These are phyloP conservation scores for Penaeus vannamei DNA, from an alignment of 1,140 invertebrate species.

Conservation along the genomic window DNA sequence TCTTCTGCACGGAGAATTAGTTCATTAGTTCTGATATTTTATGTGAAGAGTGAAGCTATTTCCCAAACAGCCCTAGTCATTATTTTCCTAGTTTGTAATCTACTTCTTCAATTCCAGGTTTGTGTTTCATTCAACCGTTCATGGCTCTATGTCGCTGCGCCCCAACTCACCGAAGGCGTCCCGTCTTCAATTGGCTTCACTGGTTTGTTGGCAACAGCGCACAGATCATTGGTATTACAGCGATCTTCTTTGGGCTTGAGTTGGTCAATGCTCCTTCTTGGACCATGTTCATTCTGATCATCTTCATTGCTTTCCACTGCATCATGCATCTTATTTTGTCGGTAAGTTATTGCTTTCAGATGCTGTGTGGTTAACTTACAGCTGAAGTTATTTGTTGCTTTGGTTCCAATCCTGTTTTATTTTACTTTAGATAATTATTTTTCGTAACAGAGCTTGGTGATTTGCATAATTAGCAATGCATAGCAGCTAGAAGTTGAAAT, in stretches of 20 bases:
- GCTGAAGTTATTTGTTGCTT: neutral
- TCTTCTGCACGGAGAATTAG: slow-evolving; percentile 71
- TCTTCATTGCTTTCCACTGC: slow-evolving; percentile 91
- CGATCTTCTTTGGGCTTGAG: slow-evolving; percentile 92
- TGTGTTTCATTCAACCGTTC: slow-evolving; percentile 88
- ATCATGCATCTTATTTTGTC: slow-evolving; percentile 90
- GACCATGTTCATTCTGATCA: slow-evolving; percentile 88
- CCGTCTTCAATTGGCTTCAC: slow-evolving; percentile 95
- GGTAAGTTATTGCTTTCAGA: slow-evolving; percentile 76
- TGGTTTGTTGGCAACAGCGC: slow-evolving; percentile 94
- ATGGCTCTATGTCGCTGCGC: slow-evolving; percentile 89
- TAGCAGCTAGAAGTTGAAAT: too few species aligned
- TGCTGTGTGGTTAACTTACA: neutral
- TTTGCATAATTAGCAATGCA: too few species aligned
- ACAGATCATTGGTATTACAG: slow-evolving; percentile 90
- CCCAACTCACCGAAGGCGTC: slow-evolving; percentile 84
- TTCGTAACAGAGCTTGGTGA: too few species aligned
- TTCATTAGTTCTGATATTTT: too few species aligned
- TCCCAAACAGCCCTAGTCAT: too few species aligned
- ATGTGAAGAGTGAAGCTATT: too few species aligned
- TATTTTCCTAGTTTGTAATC: neutral
- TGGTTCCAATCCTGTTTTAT: neutral
- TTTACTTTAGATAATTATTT: too few species aligned
- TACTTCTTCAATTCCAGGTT: slow-evolving; percentile 76
- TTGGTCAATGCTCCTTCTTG: slow-evolving; percentile 88